phyloP scores from a whole-genome alignment of 2,113 vertebrate species.

The Neolamprologus devosi region DNA sequence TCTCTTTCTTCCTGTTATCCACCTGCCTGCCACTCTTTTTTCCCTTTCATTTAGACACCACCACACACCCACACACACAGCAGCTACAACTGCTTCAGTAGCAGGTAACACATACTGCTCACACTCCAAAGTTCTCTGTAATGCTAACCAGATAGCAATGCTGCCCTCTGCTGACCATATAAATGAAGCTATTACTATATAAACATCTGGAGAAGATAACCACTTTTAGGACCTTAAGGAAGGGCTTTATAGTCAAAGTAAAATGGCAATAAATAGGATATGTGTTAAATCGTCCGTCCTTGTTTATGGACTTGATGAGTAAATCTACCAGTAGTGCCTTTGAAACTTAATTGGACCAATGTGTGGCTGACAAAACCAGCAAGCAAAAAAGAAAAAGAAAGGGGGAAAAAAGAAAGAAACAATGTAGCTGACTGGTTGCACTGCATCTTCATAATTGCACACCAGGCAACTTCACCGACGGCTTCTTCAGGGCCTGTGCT shows the following conservation, averaged over 20 bases:
- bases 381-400: not conserved
- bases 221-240: not conserved
- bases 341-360: not conserved
- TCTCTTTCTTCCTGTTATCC: not conserved
- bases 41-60: not conserved
- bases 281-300: not conserved
- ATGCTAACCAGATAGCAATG: slow-evolving; percentile 47
- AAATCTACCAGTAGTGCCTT: not conserved
- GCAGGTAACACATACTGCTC: not conserved
- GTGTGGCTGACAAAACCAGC: not conserved
- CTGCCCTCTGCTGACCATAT: slow-evolving; percentile 58
- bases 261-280: not conserved
- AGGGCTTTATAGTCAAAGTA: not conserved
- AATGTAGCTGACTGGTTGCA: not conserved
- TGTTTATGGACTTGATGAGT: not conserved
- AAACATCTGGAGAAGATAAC: not conserved
- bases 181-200: not conserved
- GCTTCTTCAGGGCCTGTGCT: not conserved
- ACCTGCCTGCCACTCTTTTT: not conserved
- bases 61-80: not conserved
- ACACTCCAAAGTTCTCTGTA: not conserved
- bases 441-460: not conserved
- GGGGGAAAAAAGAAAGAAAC: not conserved
- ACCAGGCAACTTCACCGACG: not conserved
- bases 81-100: not conserved